Evolutionary conservation across 1,140 invertebrate genomes (phyloP).

Genomic region (Drosophila seguyi): DNA sequence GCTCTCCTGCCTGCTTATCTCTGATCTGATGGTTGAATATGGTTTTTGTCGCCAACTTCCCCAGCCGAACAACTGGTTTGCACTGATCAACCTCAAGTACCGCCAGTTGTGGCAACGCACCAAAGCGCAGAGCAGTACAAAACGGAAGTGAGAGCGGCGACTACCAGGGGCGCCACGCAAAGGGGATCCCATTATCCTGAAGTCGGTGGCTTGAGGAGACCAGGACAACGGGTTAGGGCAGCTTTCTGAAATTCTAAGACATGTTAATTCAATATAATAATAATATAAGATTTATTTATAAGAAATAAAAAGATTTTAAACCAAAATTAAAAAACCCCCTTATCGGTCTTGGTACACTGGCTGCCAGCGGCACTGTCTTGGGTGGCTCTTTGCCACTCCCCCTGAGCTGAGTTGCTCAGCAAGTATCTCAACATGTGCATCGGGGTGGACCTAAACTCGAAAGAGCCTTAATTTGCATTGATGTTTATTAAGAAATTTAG

Average conservation of each 20-base stretch:
- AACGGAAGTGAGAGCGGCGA: not conserved
- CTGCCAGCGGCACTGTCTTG: not conserved
- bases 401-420: not conserved
- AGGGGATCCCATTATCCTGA: not conserved
- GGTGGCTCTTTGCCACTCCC: not conserved
- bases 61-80: not conserved
- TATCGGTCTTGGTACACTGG: not conserved
- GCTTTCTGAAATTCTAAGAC: not conserved
- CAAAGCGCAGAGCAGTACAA: not conserved
- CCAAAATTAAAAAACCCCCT: not conserved
- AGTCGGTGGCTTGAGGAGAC: not conserved
- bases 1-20: not conserved
- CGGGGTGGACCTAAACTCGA: not conserved
- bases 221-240: not conserved
- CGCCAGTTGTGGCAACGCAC: not conserved
- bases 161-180: not conserved
- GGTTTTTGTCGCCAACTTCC: not conserved
- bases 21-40: too few relatives aligned
- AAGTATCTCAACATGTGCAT: not conserved
- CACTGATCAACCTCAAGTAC: constrained; percentile 1
- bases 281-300: not conserved
- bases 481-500: too few relatives aligned
- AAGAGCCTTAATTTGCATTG: too few relatives aligned
- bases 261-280: not conserved
- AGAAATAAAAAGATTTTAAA: not conserved